These are phyloP conservation scores for Hydrozoanthus tunicans DNA, from an alignment of 64 coral and sea anemone genomes.

Conservation along the genomic window DNA sequence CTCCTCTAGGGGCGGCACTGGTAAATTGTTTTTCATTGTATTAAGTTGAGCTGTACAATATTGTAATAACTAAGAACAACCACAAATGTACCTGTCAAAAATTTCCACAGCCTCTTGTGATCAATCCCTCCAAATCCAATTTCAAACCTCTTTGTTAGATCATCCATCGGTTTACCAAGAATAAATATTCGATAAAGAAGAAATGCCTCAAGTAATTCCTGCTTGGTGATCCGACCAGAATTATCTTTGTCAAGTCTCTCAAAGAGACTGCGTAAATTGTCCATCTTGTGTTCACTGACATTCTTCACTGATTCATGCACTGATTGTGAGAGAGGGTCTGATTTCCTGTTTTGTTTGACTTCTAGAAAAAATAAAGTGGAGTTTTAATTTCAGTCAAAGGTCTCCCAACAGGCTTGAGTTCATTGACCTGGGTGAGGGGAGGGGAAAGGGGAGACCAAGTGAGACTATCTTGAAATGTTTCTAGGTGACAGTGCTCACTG, in stretches of 20 bases:
- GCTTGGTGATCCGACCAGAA: slow-evolving; percentile 65
- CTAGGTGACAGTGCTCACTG: no score
- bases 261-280: slow-evolving; percentile 51
- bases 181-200: slow-evolving; percentile 73
- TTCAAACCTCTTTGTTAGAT: slow-evolving; percentile 70
- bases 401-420: neutral
- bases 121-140: slow-evolving; percentile 54
- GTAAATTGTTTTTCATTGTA: no score
- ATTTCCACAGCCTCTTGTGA: slow-evolving; percentile 59
- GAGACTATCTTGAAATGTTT: no score
- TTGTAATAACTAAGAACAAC: neutral
- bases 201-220: slow-evolving; percentile 69
- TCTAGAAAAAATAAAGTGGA: neutral
- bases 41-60: no score
- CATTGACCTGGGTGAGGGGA: neutral
- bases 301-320: slow-evolving; percentile 62
- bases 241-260: slow-evolving; percentile 54
- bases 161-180: slow-evolving; percentile 61
- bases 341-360: slow-evolving; percentile 3
- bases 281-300: slow-evolving; percentile 60
- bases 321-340: slow-evolving; percentile 56
- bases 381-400: neutral
- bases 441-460: no score
- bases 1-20: no score
- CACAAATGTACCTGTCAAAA: slow-evolving; percentile 58